phyloP scores from a whole-genome alignment of 2,888 invertebrate species.

The Heteropelma amictum region DNA sequence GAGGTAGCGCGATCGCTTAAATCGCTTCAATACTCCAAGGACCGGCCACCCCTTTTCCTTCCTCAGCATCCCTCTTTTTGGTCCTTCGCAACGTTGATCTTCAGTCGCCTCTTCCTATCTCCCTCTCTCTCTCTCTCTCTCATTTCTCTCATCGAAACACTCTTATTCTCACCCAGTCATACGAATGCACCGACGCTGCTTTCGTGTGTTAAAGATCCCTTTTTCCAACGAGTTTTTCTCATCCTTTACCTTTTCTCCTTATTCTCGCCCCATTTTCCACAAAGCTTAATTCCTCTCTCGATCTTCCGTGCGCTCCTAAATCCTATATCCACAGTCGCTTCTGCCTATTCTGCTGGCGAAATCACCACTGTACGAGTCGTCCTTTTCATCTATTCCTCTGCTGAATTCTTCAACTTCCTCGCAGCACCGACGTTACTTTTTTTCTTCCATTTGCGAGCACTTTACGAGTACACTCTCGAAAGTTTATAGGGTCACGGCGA shows the following conservation, averaged over 20 bases:
- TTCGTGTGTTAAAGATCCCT: constrained; percentile 2
- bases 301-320: constrained; percentile 18
- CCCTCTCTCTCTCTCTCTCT: constrained; percentile 14
- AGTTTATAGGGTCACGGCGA: constrained; percentile 64
- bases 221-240: constrained; percentile 24
- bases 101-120: constrained; percentile 3
- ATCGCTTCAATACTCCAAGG: constrained; percentile 61
- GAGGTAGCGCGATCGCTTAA: constrained; percentile 53
- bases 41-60: constrained; percentile 46
- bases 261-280: constrained; percentile 21
- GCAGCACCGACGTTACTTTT: constrained; percentile 4
- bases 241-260: constrained; percentile 15
- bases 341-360: constrained; percentile 20
- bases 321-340: constrained; percentile 14
- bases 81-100: neutral
- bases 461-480: constrained; percentile 53
- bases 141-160: neutral
- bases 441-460: constrained; percentile 21
- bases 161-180: neutral
- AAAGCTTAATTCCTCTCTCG: constrained; percentile 39
- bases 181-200: constrained; percentile 9
- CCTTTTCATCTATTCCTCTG: neutral
- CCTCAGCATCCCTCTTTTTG: constrained; percentile 21
- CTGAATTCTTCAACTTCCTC: constrained; percentile 2
- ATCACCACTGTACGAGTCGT: constrained; percentile 18